Evolutionary conservation across 2,113 vertebrate species (phyloP), one percentile per base, ranked within the genome.

Genomic region (Oostethus manadensis): DNA sequence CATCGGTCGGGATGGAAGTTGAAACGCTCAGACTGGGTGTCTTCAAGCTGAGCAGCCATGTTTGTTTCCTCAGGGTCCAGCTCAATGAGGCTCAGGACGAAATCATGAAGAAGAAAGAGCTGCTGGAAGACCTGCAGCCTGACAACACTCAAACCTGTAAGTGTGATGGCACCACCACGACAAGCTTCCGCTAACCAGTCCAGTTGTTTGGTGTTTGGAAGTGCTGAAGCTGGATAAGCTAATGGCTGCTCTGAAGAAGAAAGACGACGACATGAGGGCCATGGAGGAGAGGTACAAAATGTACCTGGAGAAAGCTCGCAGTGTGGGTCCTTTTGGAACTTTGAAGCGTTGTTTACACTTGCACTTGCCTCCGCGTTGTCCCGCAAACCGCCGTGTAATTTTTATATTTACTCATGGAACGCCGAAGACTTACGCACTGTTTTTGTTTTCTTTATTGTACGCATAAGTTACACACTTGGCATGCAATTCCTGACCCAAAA

Each of bases 201-300:
- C 22, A 20, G 20, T 11, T 38, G 10, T 20, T 55, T 49, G 8
- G 3, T 8, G 0, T 50, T 50, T 60, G 1, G 10, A 47, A 99
- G 97, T 90, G 21, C 84, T 94, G 85, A 95, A 92, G 76, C 81
- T 97, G 70, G 93, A 87, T 56, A 94, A 97, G 77, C 89, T 99
- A 77, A 93, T 92, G 83, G 91, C 93, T 42, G 94, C 95, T 67
- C 89, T 99, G 71, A 92, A 91, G 71, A 99, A 99, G 87, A 99
- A 99, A 70, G 97, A 99, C 56, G 97, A 99, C 14, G 97, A 99
- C 86, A 99, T 99, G 97, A 92, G 91, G 84, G 93, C 94, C 10
- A 99, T 99, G 96, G 96, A 99, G 72, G 95, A 99, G 71, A 89
- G 97, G 79, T 99, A 99, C 13, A 99, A 99, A 83, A 94, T 95